Percentiles rank a stretch among this genome's conserved stretches.
phyloP scores from a whole-genome alignment of 2,797 vertebrate species.

The Oreortyx pictus region DNA sequence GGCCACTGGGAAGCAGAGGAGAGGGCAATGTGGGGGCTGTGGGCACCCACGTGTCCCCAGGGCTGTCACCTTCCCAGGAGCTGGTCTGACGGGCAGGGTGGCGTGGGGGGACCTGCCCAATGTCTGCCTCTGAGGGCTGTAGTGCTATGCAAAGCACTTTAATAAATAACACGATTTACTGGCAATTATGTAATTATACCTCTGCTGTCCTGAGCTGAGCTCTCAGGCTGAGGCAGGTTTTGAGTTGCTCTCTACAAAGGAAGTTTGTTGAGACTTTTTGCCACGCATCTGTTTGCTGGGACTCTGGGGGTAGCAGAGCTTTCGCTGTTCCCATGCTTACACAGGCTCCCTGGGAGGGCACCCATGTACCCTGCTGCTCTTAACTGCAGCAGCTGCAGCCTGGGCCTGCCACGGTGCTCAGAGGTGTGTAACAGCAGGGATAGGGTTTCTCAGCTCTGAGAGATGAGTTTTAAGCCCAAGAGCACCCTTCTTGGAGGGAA shows the following conservation, averaged over 20 bases:
- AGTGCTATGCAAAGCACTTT: background rate
- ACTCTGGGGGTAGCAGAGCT: background rate
- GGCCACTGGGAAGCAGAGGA: background rate
- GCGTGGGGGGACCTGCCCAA: background rate
- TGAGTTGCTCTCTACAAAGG: background rate
- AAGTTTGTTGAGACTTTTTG: background rate
- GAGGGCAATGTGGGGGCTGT: background rate
- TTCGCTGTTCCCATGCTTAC: background rate
- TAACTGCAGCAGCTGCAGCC: background rate
- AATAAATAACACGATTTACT: background rate
- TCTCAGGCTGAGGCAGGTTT: background rate
- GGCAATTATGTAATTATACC: slow-evolving; percentile 24
- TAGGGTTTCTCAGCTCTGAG: too few relatives aligned
- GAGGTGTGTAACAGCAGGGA: too few relatives aligned
- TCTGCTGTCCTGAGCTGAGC: background rate
- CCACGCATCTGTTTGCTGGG: fast-evolving
- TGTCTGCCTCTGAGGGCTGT: background rate
- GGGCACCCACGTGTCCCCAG: background rate
- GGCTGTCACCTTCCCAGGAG: background rate
- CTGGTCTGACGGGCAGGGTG: background rate
- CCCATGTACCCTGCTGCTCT: background rate
- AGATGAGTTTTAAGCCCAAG: slow-evolving; percentile 48
- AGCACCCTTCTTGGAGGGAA: slow-evolving; percentile 35
- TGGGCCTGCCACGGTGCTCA: too few relatives aligned
- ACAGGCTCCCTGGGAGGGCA: background rate